Percentiles rank a stretch among this genome's conserved stretches.
Evolutionary conservation across 2,888 invertebrate genomes (phyloP).

Genomic region (Macroteleia sp.): DNA sequence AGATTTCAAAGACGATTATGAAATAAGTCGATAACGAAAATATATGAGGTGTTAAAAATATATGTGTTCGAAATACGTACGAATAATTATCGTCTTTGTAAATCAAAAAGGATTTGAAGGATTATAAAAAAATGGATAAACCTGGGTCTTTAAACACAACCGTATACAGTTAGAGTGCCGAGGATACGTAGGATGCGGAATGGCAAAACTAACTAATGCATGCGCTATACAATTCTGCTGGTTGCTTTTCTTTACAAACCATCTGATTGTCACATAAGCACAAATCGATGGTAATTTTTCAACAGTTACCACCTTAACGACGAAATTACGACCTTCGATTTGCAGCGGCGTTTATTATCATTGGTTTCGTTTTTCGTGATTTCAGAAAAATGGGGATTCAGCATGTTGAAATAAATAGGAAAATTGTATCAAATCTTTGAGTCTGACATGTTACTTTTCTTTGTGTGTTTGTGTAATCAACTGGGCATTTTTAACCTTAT

Average conservation of each 20-base stretch:
- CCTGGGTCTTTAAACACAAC: constrained; percentile 22
- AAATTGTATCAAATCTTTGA: no score
- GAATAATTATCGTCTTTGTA: neutral
- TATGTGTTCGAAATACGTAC: no score
- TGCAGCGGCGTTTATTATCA: no score
- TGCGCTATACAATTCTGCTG: constrained; percentile 79
- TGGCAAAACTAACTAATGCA: constrained; percentile 72
- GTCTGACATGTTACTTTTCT: no score
- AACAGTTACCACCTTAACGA: neutral
- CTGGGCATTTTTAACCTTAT: no score
- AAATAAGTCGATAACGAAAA: no score
- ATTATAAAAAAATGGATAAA: constrained; percentile 16
- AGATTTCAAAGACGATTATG: constrained; percentile 11
- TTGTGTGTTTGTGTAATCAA: no score
- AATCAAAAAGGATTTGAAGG: constrained; percentile 1
- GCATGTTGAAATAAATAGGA: no score
- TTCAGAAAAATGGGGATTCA: no score
- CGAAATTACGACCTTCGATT: no score
- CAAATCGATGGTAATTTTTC: constrained; percentile 34
- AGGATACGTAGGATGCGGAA: constrained; percentile 46
- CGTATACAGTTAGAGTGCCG: constrained; percentile 58
- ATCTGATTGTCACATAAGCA: constrained; percentile 54
- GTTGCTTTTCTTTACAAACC: constrained; percentile 65
- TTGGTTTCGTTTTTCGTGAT: no score
- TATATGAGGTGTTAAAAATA: no score